Evolutionary conservation across 2,797 vertebrate genomes (phyloP).

Genomic region (Fringilla coelebs): DNA sequence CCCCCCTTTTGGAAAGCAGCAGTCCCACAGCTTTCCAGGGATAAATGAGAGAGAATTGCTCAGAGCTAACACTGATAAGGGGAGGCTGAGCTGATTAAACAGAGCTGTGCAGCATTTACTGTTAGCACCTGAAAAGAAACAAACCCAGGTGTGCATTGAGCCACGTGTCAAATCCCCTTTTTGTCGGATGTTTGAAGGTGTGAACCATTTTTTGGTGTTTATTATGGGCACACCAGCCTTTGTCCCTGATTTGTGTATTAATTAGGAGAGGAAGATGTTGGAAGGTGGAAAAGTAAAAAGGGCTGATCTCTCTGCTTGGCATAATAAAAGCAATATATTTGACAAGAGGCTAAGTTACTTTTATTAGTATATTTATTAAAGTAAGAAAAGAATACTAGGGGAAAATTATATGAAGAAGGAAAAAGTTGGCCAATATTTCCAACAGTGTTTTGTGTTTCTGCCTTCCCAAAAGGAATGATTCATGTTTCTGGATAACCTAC

Average conservation of each 20-base stretch:
- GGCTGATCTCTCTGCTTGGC: neutral
- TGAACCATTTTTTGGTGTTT: neutral
- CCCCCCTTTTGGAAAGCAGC: neutral
- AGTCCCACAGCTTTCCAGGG: neutral
- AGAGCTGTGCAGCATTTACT: neutral
- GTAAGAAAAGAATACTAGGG: neutral
- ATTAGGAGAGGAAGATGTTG: neutral
- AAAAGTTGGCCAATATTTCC: neutral
- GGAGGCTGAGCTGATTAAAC: neutral
- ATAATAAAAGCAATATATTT: neutral
- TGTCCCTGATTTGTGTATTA: rapidly evolving
- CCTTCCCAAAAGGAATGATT: neutral
- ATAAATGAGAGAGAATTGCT: neutral
- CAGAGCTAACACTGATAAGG: neutral
- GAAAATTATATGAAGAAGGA: rapidly evolving
- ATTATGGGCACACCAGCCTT: neutral
- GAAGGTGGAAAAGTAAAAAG: neutral
- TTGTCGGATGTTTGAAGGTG: rapidly evolving
- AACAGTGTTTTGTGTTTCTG: neutral
- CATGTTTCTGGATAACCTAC: neutral
- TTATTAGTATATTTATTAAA: neutral
- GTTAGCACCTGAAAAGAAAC: neutral
- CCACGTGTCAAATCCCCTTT: neutral
- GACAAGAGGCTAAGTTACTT: neutral
- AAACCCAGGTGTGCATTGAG: neutral